Evolutionary conservation across 2,888 invertebrate genomes (phyloP).

Genomic region (Nezara viridula): DNA sequence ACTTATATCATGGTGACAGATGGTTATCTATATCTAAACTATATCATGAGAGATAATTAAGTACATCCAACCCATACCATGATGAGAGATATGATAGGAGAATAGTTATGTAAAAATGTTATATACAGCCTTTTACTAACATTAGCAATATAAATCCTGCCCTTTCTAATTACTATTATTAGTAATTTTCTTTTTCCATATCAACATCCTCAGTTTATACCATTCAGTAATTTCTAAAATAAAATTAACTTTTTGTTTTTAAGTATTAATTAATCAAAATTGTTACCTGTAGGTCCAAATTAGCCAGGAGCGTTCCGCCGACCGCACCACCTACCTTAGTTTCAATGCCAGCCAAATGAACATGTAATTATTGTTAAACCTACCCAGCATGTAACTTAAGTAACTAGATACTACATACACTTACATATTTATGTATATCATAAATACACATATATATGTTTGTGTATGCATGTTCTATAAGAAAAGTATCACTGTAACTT

Average conservation of each 20-base stretch:
- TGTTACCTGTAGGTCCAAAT: slow-evolving; percentile 61
- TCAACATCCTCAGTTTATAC: too few relatives aligned
- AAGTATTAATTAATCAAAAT: not conserved
- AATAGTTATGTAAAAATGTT: too few relatives aligned
- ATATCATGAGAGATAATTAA: too few relatives aligned
- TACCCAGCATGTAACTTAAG: slow-evolving; percentile 28
- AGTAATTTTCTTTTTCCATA: too few relatives aligned
- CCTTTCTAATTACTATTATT: too few relatives aligned
- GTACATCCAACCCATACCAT: too few relatives aligned
- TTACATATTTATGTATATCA: slow-evolving; percentile 33
- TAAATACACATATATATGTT: slow-evolving; percentile 29
- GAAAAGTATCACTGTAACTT: slow-evolving; percentile 47
- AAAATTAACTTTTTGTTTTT: not conserved
- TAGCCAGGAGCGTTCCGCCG: slow-evolving; percentile 61
- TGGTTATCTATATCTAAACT: too few relatives aligned
- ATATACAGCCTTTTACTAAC: too few relatives aligned
- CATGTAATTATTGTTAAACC: slow-evolving; percentile 55
- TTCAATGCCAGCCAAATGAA: slow-evolving; percentile 62
- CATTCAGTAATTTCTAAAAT: too few relatives aligned
- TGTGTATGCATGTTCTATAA: slow-evolving; percentile 17
- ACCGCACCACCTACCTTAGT: slow-evolving; percentile 55
- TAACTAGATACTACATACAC: slow-evolving; percentile 47
- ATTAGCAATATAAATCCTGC: too few relatives aligned
- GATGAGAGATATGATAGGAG: too few relatives aligned
- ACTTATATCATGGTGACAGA: too few relatives aligned